Evolutionary conservation across 2,797 vertebrate species (phyloP).

Genomic region (Mus minutoides): DNA sequence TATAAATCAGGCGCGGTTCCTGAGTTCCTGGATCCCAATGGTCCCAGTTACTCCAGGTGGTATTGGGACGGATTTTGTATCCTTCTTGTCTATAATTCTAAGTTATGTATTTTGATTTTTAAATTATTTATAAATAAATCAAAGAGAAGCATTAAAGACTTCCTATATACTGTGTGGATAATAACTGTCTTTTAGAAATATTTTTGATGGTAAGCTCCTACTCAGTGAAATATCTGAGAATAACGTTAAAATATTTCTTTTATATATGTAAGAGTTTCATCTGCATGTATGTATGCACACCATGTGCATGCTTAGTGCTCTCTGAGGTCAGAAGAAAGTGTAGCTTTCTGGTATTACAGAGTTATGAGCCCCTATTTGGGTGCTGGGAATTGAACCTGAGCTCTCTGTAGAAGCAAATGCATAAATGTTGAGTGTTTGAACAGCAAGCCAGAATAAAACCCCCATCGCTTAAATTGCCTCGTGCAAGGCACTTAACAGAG

Average conservation of each 20-base stretch:
- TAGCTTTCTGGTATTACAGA: not conserved
- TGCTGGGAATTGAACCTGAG: not conserved
- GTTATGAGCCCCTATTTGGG: not conserved
- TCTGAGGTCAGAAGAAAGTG: not conserved
- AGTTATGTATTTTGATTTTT: not conserved
- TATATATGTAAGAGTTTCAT: not conserved
- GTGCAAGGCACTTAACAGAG: not conserved
- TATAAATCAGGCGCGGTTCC: too few relatives aligned
- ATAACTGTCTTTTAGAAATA: not conserved
- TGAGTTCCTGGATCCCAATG: too few relatives aligned
- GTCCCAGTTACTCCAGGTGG: too few relatives aligned
- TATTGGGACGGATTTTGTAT: too few relatives aligned
- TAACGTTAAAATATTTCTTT: not conserved
- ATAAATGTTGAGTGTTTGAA: not conserved
- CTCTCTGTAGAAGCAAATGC: not conserved
- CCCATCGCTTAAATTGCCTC: not conserved
- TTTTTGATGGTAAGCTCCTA: constrained; percentile 33
- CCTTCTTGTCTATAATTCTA: not conserved
- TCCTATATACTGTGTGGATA: not conserved
- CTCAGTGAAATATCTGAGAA: not conserved
- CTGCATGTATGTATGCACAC: not conserved
- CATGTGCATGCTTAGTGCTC: not conserved
- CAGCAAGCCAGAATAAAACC: not conserved
- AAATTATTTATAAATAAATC: not conserved
- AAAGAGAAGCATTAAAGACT: not conserved